These are phyloP conservation scores for Tenebrio molitor DNA, from an alignment of 1,140 invertebrate species.

Conservation along the genomic window DNA sequence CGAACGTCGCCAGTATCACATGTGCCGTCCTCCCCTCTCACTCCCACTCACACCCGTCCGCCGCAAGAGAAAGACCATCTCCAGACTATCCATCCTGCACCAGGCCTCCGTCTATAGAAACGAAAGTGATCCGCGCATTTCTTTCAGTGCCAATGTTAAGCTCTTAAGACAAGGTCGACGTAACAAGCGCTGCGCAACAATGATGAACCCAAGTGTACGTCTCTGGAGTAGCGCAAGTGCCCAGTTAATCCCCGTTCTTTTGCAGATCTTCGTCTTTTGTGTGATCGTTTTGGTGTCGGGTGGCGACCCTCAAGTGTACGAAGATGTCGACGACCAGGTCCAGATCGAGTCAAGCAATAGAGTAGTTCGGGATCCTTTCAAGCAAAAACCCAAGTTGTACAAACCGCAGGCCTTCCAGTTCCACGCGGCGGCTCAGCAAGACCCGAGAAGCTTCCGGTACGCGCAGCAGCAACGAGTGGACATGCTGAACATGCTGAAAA, in stretches of 20 bases:
- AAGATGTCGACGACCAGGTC: slow-evolving; percentile 50
- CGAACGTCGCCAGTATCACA: not conserved
- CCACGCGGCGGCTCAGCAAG: slow-evolving; percentile 53
- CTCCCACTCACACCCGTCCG: not conserved
- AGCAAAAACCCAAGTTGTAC: slow-evolving; percentile 35
- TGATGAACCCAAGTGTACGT: not conserved
- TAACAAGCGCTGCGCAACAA: slow-evolving; percentile 8
- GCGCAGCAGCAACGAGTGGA: slow-evolving; percentile 56
- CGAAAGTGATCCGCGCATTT: slow-evolving; percentile 53
- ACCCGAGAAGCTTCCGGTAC: slow-evolving; percentile 55
- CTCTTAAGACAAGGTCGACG: slow-evolving; percentile 43
- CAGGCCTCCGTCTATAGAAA: slow-evolving; percentile 48
- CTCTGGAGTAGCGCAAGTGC: not conserved
- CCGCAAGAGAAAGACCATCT: slow-evolving; percentile 33
- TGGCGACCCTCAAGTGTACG: slow-evolving; percentile 55
- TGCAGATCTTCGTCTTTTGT: not conserved
- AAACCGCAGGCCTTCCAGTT: slow-evolving; percentile 50
- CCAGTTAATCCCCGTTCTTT: not conserved
- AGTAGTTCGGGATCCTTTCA: slow-evolving; percentile 12
- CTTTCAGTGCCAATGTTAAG: slow-evolving; percentile 55
- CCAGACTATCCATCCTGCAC: slow-evolving; percentile 19
- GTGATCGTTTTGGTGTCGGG: not conserved
- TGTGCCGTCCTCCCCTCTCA: slow-evolving; percentile 14
- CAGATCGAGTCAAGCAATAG: slow-evolving; percentile 7
- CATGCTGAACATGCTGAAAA: slow-evolving; percentile 29